These are phyloP conservation scores for Polyploca ridens DNA, from an alignment of 2,888 invertebrate species.

Conservation along the genomic window DNA sequence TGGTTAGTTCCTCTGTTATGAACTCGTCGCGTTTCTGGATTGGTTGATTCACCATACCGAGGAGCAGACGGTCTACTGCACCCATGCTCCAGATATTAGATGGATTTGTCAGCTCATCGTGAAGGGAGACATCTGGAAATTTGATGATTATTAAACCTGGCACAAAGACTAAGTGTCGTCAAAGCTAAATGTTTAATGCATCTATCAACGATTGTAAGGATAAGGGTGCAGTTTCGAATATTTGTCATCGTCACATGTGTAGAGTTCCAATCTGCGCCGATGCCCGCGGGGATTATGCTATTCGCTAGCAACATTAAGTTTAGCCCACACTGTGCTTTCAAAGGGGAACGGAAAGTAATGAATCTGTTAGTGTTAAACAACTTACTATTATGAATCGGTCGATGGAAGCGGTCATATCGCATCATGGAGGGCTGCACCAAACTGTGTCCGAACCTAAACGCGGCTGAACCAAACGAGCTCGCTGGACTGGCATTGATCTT, in stretches of 20 bases:
- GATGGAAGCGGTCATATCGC: constrained; percentile 88
- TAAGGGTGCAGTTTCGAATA: too few relatives aligned
- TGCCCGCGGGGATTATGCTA: too few relatives aligned
- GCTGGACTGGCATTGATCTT: constrained; percentile 90
- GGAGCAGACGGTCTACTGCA: constrained; percentile 90
- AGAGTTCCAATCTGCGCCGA: too few relatives aligned
- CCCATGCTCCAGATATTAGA: constrained; percentile 91
- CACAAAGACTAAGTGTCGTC: too few relatives aligned
- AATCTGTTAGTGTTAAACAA: constrained; percentile 27
- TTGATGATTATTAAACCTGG: neutral
- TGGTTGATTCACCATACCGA: constrained; percentile 91
- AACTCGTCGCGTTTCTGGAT: constrained; percentile 92
- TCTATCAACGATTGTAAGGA: too few relatives aligned
- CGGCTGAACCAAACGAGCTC: constrained; percentile 92
- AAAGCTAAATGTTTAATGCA: neutral
- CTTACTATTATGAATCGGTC: constrained; percentile 89
- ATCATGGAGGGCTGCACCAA: constrained; percentile 92
- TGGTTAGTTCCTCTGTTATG: constrained; percentile 91
- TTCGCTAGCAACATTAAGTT: too few relatives aligned
- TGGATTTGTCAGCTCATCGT: constrained; percentile 89
- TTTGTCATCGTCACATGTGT: neutral
- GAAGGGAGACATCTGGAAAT: constrained; percentile 89
- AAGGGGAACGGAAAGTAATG: neutral
- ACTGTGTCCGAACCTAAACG: constrained; percentile 94
- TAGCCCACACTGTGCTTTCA: too few relatives aligned